phyloP scores from a whole-genome alignment of 2,888 invertebrate species.

The Busseola fusca region DNA sequence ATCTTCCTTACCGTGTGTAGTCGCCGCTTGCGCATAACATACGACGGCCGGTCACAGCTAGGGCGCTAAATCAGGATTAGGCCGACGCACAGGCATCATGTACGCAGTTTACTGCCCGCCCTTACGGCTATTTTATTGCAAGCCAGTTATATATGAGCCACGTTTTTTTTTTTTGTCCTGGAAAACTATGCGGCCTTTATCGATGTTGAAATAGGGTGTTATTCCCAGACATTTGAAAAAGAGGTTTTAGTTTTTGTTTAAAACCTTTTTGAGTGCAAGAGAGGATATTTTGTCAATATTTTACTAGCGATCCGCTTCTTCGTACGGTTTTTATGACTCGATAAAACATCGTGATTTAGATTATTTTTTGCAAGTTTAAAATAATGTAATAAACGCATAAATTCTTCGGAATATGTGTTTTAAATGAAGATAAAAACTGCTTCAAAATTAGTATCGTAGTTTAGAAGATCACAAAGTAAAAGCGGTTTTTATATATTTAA shows the following conservation, averaged over 20 bases:
- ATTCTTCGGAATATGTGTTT: no score
- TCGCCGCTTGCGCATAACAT: conserved; percentile 78
- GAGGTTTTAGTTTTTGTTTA: not conserved
- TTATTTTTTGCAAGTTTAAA: no score
- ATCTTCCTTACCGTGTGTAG: conserved; percentile 65
- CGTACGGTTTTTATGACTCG: no score
- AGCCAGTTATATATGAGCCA: conserved; percentile 74
- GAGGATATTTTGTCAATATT: not conserved
- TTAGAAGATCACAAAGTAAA: no score
- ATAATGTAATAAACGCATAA: no score
- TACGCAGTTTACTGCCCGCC: conserved; percentile 81
- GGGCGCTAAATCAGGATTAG: conserved; percentile 88
- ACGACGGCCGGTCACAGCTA: conserved; percentile 75
- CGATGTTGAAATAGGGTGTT: conserved; percentile 44
- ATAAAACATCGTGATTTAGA: no score
- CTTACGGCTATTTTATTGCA: conserved; percentile 81
- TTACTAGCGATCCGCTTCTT: no score
- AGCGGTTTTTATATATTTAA: no score
- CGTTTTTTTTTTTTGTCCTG: conserved; percentile 56
- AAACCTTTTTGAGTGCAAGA: not conserved
- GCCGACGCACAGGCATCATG: conserved; percentile 80
- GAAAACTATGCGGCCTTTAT: conserved; percentile 57
- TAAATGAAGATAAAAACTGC: no score
- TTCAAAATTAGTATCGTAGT: no score
- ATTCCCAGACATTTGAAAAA: conserved; percentile 16